Conservation (phyloP, 1,140 invertebrate species). For the Hetaerina americana region DNA sequence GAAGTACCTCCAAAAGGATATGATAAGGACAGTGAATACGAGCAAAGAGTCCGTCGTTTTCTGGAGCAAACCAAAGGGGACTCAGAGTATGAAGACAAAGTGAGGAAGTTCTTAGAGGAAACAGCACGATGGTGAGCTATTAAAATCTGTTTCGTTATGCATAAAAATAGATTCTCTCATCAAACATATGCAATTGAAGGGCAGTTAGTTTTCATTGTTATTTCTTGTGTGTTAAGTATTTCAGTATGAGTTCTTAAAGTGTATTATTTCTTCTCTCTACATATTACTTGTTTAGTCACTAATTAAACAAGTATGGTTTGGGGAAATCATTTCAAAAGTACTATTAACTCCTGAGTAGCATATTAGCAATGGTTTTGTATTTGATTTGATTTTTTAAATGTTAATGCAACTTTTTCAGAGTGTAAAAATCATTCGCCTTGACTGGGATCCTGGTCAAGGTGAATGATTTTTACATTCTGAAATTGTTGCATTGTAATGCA, state of each 20-base stretch:
- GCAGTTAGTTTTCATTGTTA: not conserved
- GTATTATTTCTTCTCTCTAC: not conserved
- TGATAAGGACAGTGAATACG: conserved; percentile 35
- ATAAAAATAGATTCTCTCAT: not conserved
- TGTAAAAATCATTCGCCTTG: too few species aligned
- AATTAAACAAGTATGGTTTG: too few species aligned
- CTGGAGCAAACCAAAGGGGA: conserved; percentile 65
- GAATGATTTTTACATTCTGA: too few species aligned
- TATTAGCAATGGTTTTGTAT: too few species aligned
- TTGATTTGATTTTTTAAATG: too few species aligned
- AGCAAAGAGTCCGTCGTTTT: conserved; percentile 57
- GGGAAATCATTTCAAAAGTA: too few species aligned
- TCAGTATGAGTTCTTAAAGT: not conserved
- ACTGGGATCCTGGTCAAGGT: too few species aligned
- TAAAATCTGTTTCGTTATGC: conserved; percentile 4
- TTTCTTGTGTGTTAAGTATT: not conserved
- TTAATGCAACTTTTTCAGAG: too few species aligned
- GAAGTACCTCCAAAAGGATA: not conserved
- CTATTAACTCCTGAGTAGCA: too few species aligned
- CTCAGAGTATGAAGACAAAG: conserved; percentile 67
- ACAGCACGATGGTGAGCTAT: conserved; percentile 46
- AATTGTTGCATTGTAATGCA: too few species aligned
- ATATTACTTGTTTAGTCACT: too few species aligned
- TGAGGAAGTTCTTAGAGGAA: conserved; percentile 67
- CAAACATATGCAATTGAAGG: too few species aligned